Evolutionary conservation across 1,140 invertebrate genomes (phyloP).

Genomic region (Diorhabda sublineata): DNA sequence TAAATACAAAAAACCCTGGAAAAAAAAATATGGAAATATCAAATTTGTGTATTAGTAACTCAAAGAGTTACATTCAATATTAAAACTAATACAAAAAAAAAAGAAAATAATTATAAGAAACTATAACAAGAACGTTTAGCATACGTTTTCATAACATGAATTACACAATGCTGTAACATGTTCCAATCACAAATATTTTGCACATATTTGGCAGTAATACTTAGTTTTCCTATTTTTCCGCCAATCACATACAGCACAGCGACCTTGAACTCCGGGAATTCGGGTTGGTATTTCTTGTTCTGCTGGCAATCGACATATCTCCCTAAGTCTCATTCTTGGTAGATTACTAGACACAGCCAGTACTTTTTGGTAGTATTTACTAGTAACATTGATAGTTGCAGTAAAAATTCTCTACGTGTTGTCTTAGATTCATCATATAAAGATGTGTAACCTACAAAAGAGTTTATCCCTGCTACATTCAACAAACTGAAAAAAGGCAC

Average conservation of each 20-base stretch:
- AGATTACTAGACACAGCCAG: neutral
- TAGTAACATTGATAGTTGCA: neutral
- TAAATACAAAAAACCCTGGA: too few relatives aligned
- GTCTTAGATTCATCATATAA: too few relatives aligned
- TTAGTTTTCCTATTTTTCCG: constrained; percentile 5
- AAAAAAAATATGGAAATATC: too few relatives aligned
- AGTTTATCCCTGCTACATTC: constrained; percentile 18
- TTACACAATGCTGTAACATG: neutral
- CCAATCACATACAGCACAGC: constrained; percentile 4
- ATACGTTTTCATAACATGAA: neutral
- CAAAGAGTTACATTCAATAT: neutral
- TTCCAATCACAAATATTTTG: constrained; percentile 2
- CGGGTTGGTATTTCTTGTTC: neutral
- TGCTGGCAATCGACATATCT: neutral
- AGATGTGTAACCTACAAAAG: neutral
- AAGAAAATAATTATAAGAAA: neutral
- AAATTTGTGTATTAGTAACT: too few relatives aligned
- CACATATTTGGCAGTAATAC: neutral
- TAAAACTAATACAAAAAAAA: neutral
- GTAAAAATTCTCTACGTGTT: neutral
- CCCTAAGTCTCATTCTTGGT: neutral
- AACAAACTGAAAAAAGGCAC: constrained; percentile 21
- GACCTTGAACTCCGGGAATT: neutral
- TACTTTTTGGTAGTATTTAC: neutral
- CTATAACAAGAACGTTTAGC: neutral